Evolutionary conservation across 2,888 invertebrate genomes (phyloP), one percentile per base, ranked within the genome.

Genomic region (Eledona agricola): DNA sequence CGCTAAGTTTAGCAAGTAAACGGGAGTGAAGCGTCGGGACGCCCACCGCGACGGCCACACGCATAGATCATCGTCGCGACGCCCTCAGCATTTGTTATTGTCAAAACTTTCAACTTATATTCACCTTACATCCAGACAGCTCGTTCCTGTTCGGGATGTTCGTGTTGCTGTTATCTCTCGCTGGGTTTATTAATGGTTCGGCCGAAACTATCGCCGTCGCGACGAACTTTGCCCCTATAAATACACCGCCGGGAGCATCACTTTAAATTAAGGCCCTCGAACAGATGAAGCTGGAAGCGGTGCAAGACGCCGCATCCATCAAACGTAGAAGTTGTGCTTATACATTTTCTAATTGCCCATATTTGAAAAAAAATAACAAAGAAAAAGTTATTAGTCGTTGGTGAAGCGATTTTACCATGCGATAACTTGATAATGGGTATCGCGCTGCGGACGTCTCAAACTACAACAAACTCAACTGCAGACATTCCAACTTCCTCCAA

Each of bases 1-100:
- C 63, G 70, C 67, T 65, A 70, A 69, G 65, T 67, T 68, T 70
- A 69, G 67, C 68, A 57, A 63, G 64, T 65, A 70, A 67, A 62
- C 66, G 64, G 62, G 59, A 63, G 52, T 60, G 56, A 58, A 40
- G 29, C 9, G 46, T 55, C 46, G 42, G 19, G 63, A 60, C 65
- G 62, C 64, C 61, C 67, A 67, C 64, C 64, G 62, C 55, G 57
- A 50, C 60, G 70, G 61, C 70, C 70, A 69, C 70, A 70, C 70
- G 64, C 70, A 66, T 69, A 68, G 64, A 69, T 68, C 68, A 67
- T 66, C 65, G 54, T 47, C 55, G 43, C 31, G 58, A 57, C 58
- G 57, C 53, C 50, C 51, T 13, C 34, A 53, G 53, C 64, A 62
- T 64, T 61, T 56, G 57, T 62, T 59, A 58, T 58, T 60, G 62